Evolutionary conservation across 2,797 vertebrate species (phyloP).

Genomic region (Momotus momota): DNA sequence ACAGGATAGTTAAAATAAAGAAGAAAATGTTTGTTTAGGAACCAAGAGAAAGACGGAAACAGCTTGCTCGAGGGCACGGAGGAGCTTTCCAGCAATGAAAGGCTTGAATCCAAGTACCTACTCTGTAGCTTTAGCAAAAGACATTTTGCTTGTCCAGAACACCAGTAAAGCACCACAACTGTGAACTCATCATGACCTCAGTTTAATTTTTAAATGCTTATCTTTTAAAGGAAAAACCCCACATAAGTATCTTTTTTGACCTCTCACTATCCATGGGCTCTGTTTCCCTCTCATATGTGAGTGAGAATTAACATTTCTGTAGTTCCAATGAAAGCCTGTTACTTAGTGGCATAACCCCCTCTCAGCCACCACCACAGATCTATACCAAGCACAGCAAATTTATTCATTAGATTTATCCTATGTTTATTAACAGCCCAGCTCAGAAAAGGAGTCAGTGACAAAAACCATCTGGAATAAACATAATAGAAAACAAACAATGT

Average conservation of each 20-base stretch:
- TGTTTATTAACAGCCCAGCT: constrained; percentile 59
- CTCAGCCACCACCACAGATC: not conserved
- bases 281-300: not conserved
- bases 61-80: not conserved
- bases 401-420: constrained; percentile 58
- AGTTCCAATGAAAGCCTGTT: not conserved
- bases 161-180: not conserved
- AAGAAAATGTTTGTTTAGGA: not conserved
- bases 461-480: constrained; percentile 69
- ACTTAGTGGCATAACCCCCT: not conserved
- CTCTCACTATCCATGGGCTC: not conserved
- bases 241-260: not conserved
- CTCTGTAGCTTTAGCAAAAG: not conserved
- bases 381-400: not conserved
- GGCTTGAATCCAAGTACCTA: not conserved
- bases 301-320: not conserved
- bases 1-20: not conserved
- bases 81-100: not conserved
- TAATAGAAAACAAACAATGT: constrained; percentile 68
- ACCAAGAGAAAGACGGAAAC: not conserved
- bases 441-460: constrained; percentile 59
- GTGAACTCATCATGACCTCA: not conserved
- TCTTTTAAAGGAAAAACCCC: not conserved
- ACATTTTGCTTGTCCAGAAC: not conserved
- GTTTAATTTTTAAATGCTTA: not conserved